phyloP scores from a whole-genome alignment of 2,888 invertebrate species.

The Byasa hedistus region DNA sequence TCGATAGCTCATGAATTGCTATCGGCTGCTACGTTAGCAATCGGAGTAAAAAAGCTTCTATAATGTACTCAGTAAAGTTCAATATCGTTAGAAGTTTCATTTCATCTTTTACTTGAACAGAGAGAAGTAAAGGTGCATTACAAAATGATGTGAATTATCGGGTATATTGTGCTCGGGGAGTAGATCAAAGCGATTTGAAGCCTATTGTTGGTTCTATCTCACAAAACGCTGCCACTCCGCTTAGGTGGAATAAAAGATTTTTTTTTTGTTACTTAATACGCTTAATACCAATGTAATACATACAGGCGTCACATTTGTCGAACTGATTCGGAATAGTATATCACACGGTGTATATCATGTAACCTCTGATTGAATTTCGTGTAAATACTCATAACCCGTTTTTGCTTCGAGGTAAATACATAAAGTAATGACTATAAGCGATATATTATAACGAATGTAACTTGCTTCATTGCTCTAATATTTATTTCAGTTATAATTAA shows the following conservation, averaged over 20 bases:
- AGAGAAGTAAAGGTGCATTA: conserved; percentile 3
- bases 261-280: conserved; percentile 10
- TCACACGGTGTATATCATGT: no score
- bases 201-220: conserved; percentile 32
- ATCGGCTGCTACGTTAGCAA: not conserved
- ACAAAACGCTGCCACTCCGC: not conserved
- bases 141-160: conserved; percentile 14
- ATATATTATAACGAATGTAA: no score
- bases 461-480: no score
- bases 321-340: no score
- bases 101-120: conserved; percentile 2
- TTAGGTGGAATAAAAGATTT: conserved; percentile 5
- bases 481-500: no score
- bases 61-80: not conserved
- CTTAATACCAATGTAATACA: no score
- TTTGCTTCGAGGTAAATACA: no score
- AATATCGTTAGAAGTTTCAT: not conserved
- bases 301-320: no score
- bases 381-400: no score
- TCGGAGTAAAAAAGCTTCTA: not conserved
- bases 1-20: not conserved
- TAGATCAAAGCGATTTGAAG: conserved; percentile 10
- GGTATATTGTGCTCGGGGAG: conserved; percentile 4
- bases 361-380: no score
- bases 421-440: no score